A percentile compares a stretch with the other conserved stretches of the same genome.
These are phyloP conservation scores for Dromiciops gliroides DNA, from an alignment of 2,113 vertebrate species.

Conservation along the genomic window DNA sequence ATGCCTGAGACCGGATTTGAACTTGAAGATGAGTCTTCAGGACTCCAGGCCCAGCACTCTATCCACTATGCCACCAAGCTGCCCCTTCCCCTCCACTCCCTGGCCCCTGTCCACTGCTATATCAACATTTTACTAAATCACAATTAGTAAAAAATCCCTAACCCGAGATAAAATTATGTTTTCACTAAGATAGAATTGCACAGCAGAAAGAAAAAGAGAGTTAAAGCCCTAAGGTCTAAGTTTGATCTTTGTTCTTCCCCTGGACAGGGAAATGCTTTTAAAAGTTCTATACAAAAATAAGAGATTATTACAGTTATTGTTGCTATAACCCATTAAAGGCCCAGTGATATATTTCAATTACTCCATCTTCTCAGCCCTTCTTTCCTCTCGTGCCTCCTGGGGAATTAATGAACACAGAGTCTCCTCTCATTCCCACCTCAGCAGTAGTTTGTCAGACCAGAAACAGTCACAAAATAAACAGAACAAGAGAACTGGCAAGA, in stretches of 20 bases:
- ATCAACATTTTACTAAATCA: neutral
- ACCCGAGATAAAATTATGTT: neutral
- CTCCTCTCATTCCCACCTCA: neutral
- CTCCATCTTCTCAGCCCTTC: neutral
- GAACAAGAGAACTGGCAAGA: neutral
- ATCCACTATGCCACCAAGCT: neutral
- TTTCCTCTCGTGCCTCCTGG: neutral
- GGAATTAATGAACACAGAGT: neutral
- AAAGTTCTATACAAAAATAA: neutral
- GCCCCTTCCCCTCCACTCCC: neutral
- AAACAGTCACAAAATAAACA: neutral
- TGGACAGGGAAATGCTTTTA: neutral
- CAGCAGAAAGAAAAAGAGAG: neutral
- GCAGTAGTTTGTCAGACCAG: neutral
- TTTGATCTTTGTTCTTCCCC: neutral
- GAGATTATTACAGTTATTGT: neutral
- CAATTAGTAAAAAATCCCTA: neutral
- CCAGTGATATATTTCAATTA: neutral
- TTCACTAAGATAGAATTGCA: neutral
- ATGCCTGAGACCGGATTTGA: neutral
- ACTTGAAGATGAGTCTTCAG: neutral
- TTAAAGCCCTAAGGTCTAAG: neutral
- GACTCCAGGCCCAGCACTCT: neutral
- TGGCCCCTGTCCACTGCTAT: too few species aligned
- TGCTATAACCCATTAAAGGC: neutral